Base-by-base conservation (phyloP, 2,888 invertebrate genomes). In the Melitaea athalia region DNA sequence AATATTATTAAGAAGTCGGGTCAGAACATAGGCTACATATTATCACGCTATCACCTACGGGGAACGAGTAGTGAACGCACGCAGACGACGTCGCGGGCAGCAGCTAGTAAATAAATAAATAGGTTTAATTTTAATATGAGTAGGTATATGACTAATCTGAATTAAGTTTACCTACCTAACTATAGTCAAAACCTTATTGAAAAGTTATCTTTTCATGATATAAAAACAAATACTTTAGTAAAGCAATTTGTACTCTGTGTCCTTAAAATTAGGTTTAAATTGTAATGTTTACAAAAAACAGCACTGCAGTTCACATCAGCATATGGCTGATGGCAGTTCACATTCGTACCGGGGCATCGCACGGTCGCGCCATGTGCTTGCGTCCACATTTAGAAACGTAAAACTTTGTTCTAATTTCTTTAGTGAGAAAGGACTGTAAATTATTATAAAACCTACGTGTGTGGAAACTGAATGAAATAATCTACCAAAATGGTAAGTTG, bases 301-400 rank as follows among this genome's bases (percentile, higher is more conserved):
- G 17, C n/a, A 33, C 14, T 33, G 33, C n/a, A 55, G 33, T 55
- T 33, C 65, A 59, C 38, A 65, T 62, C 63, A 33, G 57, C 45
- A 60, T 50, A 63, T 45, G 65, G 33, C 33, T 33, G 3, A 33
- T 33, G 33, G 65, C 72, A 73, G 72, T 70, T 50, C 64, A 67
- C 59, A 57, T 63, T 68, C 63, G 50, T 52, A 53, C 60, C 57
- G 72, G 59, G 60, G 66, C 60, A 63, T 63, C 52, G 73, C 38
- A 24, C 70, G 72, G 73, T 70, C 72, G 73, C 70, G 68, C 55
- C 55, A 55, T n/a, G 33, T 55, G 55, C 12, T 31, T 55, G 14
- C 12, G 6, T 55, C 33, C 55, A 55, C 33, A 55, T 33, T 55
- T 33, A 55, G 38, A 33, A 55, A 33, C 33, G n/a, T 8, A 33